Percentiles rank a stretch among this genome's conserved stretches.
These are phyloP conservation scores for Solea solea DNA, from an alignment of 2,113 vertebrate genomes.

Conservation along the genomic window DNA sequence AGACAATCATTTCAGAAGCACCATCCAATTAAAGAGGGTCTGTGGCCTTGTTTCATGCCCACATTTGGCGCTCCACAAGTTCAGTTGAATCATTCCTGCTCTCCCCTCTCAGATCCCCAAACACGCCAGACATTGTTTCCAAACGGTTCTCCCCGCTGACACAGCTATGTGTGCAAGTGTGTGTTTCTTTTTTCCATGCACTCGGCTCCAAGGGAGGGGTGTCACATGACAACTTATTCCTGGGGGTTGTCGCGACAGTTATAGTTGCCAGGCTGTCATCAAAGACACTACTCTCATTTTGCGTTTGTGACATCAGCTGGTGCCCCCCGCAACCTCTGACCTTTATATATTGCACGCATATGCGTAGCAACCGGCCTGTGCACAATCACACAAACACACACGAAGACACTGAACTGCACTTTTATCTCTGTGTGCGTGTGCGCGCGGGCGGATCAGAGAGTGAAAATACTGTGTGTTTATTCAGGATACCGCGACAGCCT, in stretches of 20 bases:
- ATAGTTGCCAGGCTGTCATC: conserved; percentile 67
- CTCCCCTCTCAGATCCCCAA: conserved; percentile 34
- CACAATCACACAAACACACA: conserved; percentile 1
- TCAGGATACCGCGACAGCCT: conserved; percentile 29
- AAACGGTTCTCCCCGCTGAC: conserved; percentile 68
- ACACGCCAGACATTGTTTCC: conserved; percentile 62
- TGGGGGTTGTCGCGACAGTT: conserved; percentile 63
- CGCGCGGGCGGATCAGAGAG: background rate
- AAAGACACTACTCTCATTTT: conserved; percentile 55
- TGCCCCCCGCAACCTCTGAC: conserved; percentile 37
- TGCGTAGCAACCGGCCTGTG: background rate
- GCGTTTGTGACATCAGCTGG: conserved; percentile 57
- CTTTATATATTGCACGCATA: conserved; percentile 31
- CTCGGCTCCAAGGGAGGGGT: conserved; percentile 42
- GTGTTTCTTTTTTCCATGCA: conserved; percentile 60
- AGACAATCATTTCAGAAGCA: background rate
- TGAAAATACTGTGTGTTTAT: conserved; percentile 23
- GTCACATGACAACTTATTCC: conserved; percentile 68
- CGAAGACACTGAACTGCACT: background rate
- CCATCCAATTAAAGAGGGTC: background rate
- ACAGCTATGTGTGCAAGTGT: conserved; percentile 38
- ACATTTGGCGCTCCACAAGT: conserved; percentile 24
- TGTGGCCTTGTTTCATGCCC: conserved; percentile 13
- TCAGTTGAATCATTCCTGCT: conserved; percentile 16
- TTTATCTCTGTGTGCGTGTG: background rate